phyloP scores from a whole-genome alignment of 1,140 invertebrate species.

The Gonioctena quinquepunctata region DNA sequence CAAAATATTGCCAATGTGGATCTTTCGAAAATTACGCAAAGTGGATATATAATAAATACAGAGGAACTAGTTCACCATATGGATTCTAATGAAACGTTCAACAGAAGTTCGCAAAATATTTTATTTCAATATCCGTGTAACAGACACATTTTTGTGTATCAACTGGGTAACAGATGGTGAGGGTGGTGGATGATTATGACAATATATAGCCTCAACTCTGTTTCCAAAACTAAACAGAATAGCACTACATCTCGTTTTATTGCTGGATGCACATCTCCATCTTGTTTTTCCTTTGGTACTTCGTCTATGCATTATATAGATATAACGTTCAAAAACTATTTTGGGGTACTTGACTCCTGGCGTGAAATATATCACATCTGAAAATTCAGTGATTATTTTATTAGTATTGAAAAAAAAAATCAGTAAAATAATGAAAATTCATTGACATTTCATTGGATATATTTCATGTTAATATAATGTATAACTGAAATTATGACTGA shows the following conservation, averaged over 20 bases:
- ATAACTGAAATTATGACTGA: no score
- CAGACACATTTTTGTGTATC: not conserved
- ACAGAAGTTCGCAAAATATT: no score
- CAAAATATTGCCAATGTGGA: no score
- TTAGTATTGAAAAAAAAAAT: no score
- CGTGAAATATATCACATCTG: slow-evolving; percentile 34
- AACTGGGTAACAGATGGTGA: not conserved
- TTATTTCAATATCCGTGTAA: no score
- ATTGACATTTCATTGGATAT: no score
- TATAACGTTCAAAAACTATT: slow-evolving; percentile 29
- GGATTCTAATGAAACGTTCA: no score
- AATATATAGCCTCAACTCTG: slow-evolving; percentile 28
- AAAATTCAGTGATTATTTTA: slow-evolving; percentile 13
- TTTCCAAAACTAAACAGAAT: slow-evolving; percentile 32
- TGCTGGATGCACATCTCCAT: slow-evolving; percentile 35
- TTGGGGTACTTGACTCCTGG: slow-evolving; percentile 36
- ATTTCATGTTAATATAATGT: no score
- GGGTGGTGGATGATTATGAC: slow-evolving; percentile 33
- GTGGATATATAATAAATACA: no score
- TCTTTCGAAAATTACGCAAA: no score
- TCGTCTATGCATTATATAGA: slow-evolving; percentile 31
- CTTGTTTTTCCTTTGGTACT: slow-evolving; percentile 21
- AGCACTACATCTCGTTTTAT: slow-evolving; percentile 35
- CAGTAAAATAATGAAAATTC: no score
- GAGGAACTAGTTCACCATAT: no score